These are phyloP conservation scores for Pachyuromys duprasi DNA, from an alignment of 2,797 vertebrate species.

Conservation along the genomic window DNA sequence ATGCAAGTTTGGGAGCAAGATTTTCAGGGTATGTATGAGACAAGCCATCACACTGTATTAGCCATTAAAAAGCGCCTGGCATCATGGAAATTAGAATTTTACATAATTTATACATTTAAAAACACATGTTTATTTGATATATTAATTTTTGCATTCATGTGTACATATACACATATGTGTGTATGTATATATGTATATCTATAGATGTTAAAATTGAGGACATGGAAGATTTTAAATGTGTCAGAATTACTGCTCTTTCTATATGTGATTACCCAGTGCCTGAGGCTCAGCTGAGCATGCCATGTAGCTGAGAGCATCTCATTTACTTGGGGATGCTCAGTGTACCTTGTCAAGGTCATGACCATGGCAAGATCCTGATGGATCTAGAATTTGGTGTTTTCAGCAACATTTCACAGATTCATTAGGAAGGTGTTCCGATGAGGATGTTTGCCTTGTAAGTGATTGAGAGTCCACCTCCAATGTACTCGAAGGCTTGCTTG, in stretches of 20 bases:
- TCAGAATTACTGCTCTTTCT: not conserved
- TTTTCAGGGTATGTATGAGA: slow-evolving; percentile 92
- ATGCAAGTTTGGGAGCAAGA: slow-evolving; percentile 95
- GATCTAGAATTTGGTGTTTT: not conserved
- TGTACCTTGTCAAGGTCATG: not conserved
- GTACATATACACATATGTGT: not conserved
- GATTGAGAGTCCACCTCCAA: not conserved
- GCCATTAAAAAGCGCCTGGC: not conserved
- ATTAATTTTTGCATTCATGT: not conserved
- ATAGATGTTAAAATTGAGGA: not conserved
- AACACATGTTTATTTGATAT: not conserved
- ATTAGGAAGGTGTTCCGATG: not conserved
- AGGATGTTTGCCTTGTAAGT: accelerated
- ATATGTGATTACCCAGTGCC: not conserved
- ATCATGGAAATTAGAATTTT: not conserved
- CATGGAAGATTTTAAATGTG: not conserved
- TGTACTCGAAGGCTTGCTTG: not conserved
- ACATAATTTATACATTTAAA: not conserved
- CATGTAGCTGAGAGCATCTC: not conserved
- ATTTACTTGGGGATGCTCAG: not conserved
- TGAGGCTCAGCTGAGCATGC: not conserved
- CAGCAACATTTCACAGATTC: not conserved
- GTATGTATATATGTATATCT: not conserved
- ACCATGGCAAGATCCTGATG: not conserved
- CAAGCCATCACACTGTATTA: not conserved